These are phyloP conservation scores for Biston betularia DNA, from an alignment of 2,888 invertebrate species.

Conservation along the genomic window DNA sequence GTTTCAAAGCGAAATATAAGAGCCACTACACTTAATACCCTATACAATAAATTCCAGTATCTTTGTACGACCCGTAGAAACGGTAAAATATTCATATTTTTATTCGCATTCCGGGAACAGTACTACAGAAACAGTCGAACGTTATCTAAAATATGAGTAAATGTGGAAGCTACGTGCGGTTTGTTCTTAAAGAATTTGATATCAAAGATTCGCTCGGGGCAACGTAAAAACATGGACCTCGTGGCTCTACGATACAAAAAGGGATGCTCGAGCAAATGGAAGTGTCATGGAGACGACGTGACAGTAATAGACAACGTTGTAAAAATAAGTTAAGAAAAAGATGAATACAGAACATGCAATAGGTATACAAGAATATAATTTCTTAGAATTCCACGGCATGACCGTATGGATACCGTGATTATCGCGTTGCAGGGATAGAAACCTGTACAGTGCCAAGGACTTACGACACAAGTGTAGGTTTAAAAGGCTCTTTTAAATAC, in stretches of 20 bases:
- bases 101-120: conserved; percentile 68
- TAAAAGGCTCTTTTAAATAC: too few species aligned
- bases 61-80: conserved; percentile 56
- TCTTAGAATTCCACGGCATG: too few species aligned
- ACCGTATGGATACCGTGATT: too few species aligned
- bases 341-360: too few species aligned
- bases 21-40: conserved; percentile 48
- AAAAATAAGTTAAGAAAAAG: neutral
- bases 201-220: conserved; percentile 74
- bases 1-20: conserved; percentile 50
- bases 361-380: too few species aligned
- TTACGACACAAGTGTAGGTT: too few species aligned
- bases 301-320: conserved; percentile 14
- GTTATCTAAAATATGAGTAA: conserved; percentile 81
- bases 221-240: conserved; percentile 57
- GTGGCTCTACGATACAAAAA: conserved; percentile 42
- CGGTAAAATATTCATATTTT: conserved; percentile 74
- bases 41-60: conserved; percentile 62
- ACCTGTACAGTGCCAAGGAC: too few species aligned
- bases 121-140: conserved; percentile 73
- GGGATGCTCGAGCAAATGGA: conserved; percentile 26
- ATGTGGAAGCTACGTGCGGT: conserved; percentile 75
- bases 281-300: conserved; percentile 25
- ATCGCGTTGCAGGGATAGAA: too few species aligned
- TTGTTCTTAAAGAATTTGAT: conserved; percentile 80